These are phyloP conservation scores for Xiphophorus birchmanni DNA, from an alignment of 2,797 vertebrate genomes.

Conservation along the genomic window DNA sequence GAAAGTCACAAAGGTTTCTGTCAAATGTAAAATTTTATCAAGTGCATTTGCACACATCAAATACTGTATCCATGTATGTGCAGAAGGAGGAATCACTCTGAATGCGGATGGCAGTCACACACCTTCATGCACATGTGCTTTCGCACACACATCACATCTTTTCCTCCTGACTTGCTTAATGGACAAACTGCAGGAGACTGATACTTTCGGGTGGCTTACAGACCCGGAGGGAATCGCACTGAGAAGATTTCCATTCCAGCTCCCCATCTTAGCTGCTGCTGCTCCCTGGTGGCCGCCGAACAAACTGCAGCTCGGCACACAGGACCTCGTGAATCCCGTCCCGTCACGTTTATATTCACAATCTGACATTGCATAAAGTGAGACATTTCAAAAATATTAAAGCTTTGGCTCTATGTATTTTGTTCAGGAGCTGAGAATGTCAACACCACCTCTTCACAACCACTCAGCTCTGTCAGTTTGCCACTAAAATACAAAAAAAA, in stretches of 20 bases:
- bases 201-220: slow-evolving; percentile 62
- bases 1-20: background rate
- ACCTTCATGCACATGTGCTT: slow-evolving; percentile 26
- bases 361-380: slow-evolving; percentile 18
- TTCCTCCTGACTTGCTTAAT: slow-evolving; percentile 56
- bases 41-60: slow-evolving; percentile 33
- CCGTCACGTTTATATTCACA: background rate
- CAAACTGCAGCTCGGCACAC: slow-evolving; percentile 37
- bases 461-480: slow-evolving; percentile 39
- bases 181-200: slow-evolving; percentile 60
- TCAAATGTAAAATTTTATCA: slow-evolving; percentile 25
- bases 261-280: slow-evolving; percentile 45
- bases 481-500: slow-evolving; percentile 12
- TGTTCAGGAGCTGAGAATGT: slow-evolving; percentile 30
- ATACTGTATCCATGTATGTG: slow-evolving; percentile 54
- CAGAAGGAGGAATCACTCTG: slow-evolving; percentile 31
- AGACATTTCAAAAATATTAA: slow-evolving; percentile 27
- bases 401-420: slow-evolving; percentile 22
- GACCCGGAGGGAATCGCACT: slow-evolving; percentile 50
- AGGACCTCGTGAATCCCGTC: background rate
- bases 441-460: slow-evolving; percentile 26
- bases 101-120: slow-evolving; percentile 26
- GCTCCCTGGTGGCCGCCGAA: slow-evolving; percentile 62
- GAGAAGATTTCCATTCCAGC: slow-evolving; percentile 35
- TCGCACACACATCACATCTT: slow-evolving; percentile 20